Base-by-base conservation (phyloP, 2,797 vertebrate species). In the Danio kyathit region DNA sequence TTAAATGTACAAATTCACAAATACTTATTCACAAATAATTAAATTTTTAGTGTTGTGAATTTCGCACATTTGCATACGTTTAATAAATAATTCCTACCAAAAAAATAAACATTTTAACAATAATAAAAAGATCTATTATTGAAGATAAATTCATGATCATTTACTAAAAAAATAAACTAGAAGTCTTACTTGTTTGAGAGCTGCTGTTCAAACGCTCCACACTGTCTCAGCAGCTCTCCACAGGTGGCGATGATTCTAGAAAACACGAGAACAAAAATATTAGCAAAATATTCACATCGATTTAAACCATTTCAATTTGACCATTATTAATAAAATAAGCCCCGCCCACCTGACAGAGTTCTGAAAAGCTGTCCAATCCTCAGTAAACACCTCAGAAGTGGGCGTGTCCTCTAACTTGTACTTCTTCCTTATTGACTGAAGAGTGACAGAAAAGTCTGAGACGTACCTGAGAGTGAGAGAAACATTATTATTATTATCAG, bases 361-460 rank as follows among this genome's bases (percentile, higher is more conserved):
- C 85, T 99, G 98, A 88, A 99, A 99, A 7, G 97, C 95, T 0
- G 97, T 95, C 98, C 98, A 99, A 87, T 99, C 98, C 87, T 99
- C 98, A 74, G 96, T 96, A 88, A 99, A 99, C n/a, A 88, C 90
- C 2, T 94, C 91, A 12, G 92, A 93, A 46, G 92, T 90, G 0
- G 92, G 87, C 0, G 91, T 89, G n/a, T 96, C 97, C 66, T 98
- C 97, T 83, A 99, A 89, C 60, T 89, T 95, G 82, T 95, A 98
- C 65, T 99, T 99, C 92, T 95, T 98, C n/a, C 96, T 91, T 86
- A 99, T 93, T 0, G 98, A 99, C 89, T 97, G 97, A 71, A 99
- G 91, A 0, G 97, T 95, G 14, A 90, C 95, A 43, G 96, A 96
- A 73, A 99, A 99, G 91, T 98, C 97, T 0, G 96, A 97, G 40